A percentile compares a stretch with the other conserved stretches of the same genome.
Conservation (phyloP, 1,140 invertebrate species). For the Zophobas atratus region DNA sequence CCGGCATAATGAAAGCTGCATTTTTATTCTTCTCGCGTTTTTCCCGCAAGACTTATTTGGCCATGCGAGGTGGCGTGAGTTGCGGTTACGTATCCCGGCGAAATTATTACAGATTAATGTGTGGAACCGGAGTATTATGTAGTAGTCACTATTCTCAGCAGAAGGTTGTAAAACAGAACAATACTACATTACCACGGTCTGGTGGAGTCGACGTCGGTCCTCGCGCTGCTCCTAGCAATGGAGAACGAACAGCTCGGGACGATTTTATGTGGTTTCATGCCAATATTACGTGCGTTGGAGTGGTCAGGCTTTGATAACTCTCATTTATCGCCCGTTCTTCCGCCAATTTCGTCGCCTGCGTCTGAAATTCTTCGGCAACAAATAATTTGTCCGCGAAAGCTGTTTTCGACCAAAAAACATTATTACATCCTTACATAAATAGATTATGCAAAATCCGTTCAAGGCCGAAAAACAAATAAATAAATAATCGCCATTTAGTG, state of each 20-base stretch:
- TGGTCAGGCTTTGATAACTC: slow-evolving; percentile 48
- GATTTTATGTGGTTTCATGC: slow-evolving; percentile 39
- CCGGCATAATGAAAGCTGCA: too few relatives aligned
- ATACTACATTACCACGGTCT: slow-evolving; percentile 49
- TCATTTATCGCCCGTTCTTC: slow-evolving; percentile 32
- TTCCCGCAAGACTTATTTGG: slow-evolving; percentile 1
- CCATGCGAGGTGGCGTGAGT: slow-evolving; percentile 1
- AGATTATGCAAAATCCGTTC: slow-evolving; percentile 43
- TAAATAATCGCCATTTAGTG: slow-evolving; percentile 44
- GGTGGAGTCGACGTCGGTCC: slow-evolving; percentile 39
- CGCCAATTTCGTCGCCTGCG: slow-evolving; percentile 13
- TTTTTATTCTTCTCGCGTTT: not conserved
- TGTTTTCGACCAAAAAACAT: slow-evolving; percentile 1
- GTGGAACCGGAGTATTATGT: slow-evolving; percentile 43
- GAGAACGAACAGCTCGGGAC: slow-evolving; percentile 4
- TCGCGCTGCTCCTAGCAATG: not conserved
- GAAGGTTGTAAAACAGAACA: slow-evolving; percentile 51
- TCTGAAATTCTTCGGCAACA: slow-evolving; percentile 1
- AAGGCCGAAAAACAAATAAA: slow-evolving; percentile 48
- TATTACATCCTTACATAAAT: slow-evolving; percentile 37
- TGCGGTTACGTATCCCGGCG: not conserved
- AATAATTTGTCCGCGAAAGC: too few relatives aligned
- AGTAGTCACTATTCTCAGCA: slow-evolving; percentile 18
- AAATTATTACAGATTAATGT: slow-evolving; percentile 45
- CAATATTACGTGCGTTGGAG: slow-evolving; percentile 46